A percentile compares a stretch with the other conserved stretches of the same genome.
Evolutionary conservation across 2,113 vertebrate genomes (phyloP).

Genomic region (Oncorhynchus keta): DNA sequence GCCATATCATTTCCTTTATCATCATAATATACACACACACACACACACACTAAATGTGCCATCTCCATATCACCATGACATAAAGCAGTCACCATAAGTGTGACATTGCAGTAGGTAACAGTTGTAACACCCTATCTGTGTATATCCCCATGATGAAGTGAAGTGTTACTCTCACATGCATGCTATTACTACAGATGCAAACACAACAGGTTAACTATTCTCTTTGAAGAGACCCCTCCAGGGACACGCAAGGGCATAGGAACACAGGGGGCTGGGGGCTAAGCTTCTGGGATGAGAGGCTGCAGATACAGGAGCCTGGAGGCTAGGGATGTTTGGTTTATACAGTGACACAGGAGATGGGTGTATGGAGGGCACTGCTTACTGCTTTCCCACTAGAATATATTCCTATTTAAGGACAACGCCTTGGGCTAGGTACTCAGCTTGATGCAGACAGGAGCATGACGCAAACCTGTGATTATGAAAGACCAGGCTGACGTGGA

Average conservation of each 20-base stretch:
- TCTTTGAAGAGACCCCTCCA: no score
- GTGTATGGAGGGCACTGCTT: not conserved
- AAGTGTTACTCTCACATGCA: slow-evolving; percentile 11
- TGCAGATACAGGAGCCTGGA: slow-evolving; percentile 9
- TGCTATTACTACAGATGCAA: slow-evolving; percentile 36
- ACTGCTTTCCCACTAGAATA: not conserved
- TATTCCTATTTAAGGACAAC: not conserved
- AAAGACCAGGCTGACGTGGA: not conserved
- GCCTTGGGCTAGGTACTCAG: not conserved
- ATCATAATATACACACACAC: not conserved
- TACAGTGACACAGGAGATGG: not conserved
- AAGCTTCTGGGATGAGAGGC: not conserved
- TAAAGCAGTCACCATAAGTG: not conserved
- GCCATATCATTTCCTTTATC: not conserved
- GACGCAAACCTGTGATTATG: not conserved
- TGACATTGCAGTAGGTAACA: not conserved
- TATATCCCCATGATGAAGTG: slow-evolving; percentile 8
- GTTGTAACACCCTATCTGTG: not conserved
- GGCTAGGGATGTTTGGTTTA: no score
- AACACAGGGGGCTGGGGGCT: slow-evolving; percentile 2
- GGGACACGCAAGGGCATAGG: not conserved
- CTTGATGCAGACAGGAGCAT: not conserved
- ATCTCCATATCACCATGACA: not conserved
- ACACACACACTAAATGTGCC: not conserved
- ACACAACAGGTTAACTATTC: slow-evolving; percentile 6